phyloP scores from a whole-genome alignment of 2,888 invertebrate species.

The Drosophila borealis region DNA sequence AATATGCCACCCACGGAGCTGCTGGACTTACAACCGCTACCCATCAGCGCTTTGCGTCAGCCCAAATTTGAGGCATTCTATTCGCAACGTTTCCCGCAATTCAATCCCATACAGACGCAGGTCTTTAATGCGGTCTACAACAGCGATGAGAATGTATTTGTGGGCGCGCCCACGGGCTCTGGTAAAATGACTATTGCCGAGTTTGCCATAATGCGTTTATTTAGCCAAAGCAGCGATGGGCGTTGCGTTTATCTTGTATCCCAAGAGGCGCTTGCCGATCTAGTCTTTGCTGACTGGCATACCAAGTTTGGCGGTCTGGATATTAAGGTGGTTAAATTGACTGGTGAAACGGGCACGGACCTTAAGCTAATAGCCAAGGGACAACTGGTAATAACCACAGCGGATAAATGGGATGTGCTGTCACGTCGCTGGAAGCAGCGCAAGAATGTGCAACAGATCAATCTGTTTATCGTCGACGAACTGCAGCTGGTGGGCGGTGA shows the following conservation, averaged over 20 bases:
- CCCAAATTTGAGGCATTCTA: slow-evolving; percentile 94
- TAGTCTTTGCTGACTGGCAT: slow-evolving; percentile 96
- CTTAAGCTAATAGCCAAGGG: slow-evolving; percentile 96
- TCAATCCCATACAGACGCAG: slow-evolving; percentile 99
- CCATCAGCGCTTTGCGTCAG: slow-evolving; percentile 96
- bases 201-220: slow-evolving; percentile 95
- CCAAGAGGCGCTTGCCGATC: slow-evolving; percentile 95
- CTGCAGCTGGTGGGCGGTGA: slow-evolving; percentile 95
- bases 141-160: slow-evolving; percentile 98
- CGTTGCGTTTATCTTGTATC: slow-evolving; percentile 97
- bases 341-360: slow-evolving; percentile 99
- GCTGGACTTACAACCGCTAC: slow-evolving; percentile 97
- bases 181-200: slow-evolving; percentile 98
- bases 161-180: slow-evolving; percentile 96
- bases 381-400: slow-evolving; percentile 98
- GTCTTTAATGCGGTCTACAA: slow-evolving; percentile 99
- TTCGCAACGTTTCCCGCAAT: slow-evolving; percentile 93
- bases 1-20: slow-evolving; percentile 99
- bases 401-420: slow-evolving; percentile 99
- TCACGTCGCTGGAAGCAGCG: slow-evolving; percentile 99
- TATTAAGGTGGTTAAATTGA: slow-evolving; percentile 93
- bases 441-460: slow-evolving; percentile 98
- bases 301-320: slow-evolving; percentile 93
- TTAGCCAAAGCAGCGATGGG: slow-evolving; percentile 90
- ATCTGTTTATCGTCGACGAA: slow-evolving; percentile 98